Evolutionary conservation across 2,888 invertebrate species (phyloP).

Genomic region (Merodon equestris): DNA sequence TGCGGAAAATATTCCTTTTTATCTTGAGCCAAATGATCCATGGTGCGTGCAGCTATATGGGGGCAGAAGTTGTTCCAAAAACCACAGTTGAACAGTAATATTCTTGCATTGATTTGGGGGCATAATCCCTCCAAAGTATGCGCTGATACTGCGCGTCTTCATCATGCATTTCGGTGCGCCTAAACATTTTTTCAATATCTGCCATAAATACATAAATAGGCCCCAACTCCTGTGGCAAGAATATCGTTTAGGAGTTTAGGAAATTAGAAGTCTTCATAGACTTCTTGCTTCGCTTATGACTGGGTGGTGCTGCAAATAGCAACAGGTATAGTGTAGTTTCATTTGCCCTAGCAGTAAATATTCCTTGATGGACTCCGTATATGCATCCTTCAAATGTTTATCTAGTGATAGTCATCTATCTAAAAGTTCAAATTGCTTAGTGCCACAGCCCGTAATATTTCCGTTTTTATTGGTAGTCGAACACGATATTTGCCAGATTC

Average conservation of each 20-base stretch:
- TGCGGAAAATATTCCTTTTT: too few species aligned
- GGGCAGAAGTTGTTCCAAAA: slow-evolving; percentile 11
- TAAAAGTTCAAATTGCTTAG: slow-evolving; percentile 33
- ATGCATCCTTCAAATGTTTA: slow-evolving; percentile 9
- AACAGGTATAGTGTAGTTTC: slow-evolving; percentile 29
- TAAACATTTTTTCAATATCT: slow-evolving; percentile 59
- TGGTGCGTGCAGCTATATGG: too few species aligned
- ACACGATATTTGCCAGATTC: slow-evolving; percentile 3
- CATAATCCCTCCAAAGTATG: slow-evolving; percentile 35
- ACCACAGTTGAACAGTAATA: slow-evolving; percentile 24
- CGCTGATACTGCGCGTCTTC: slow-evolving; percentile 49
- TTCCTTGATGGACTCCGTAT: too few species aligned
- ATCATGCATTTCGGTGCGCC: slow-evolving; percentile 28
- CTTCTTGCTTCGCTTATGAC: slow-evolving; percentile 36
- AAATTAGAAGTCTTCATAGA: slow-evolving; percentile 72
- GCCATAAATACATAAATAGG: slow-evolving; percentile 40
- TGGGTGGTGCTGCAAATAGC: slow-evolving; percentile 52
- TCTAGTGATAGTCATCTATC: slow-evolving; percentile 23
- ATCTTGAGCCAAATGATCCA: too few species aligned
- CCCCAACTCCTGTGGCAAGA: slow-evolving; percentile 33
- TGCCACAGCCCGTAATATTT: slow-evolving; percentile 24
- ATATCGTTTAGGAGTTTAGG: slow-evolving; percentile 47
- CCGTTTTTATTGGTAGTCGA: slow-evolving; percentile 21
- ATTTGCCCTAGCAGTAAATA: slow-evolving; percentile 33
- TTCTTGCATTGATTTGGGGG: slow-evolving; percentile 18